Base-by-base conservation (phyloP, 2,888 invertebrate genomes). In the Labia minor region DNA sequence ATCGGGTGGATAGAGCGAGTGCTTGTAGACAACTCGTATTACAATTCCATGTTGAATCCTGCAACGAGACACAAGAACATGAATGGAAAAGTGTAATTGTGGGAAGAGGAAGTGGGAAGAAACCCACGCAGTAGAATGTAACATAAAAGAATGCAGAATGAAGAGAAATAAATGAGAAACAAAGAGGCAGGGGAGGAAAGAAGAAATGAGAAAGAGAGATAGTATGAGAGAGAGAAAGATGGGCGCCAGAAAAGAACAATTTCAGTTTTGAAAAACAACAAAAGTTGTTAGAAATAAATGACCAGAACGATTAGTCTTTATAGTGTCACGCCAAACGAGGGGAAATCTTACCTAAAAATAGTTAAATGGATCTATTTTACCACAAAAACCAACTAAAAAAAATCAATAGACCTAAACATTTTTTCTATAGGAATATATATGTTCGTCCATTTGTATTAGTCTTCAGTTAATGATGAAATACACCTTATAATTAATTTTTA, bases 41-140 rank as follows among this genome's bases (percentile, higher is more conserved):
- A 73, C 79, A 80, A 73, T 77, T 81, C 82, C 82, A 82, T n/a
- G 49, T 49, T 49, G 49, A 69, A 73, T 83, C 83, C 83, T 83
- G 74, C 69, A 77, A 74, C 65, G 68, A 65, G 61, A 61, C 14
- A 61, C 68, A 26, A 37, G n/a, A 61, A 62, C 20, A n/a, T 26
- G 26, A 26, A 26, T 26, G 26, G n/a, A 33, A 37, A 37, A 37
- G n/a, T 62, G 10, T 33, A 0, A 3, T 49, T 49, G 49, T 49
- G 49, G 49, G 49, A 49, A 49, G 49, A 49, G 49, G 49, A 14
- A 49, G 49, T 49, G 49, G 49, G 49, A 49, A 49, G 49, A 16
- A 49, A 49, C 49, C 49, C 49, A 49, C 49, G 49, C 49, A 14
- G 16, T 3, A 4, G 49, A 49, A 49, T 8, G n/a, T 8, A 3